Conservation (phyloP, 1,140 invertebrate genomes). For the Agrypnia vestita region DNA sequence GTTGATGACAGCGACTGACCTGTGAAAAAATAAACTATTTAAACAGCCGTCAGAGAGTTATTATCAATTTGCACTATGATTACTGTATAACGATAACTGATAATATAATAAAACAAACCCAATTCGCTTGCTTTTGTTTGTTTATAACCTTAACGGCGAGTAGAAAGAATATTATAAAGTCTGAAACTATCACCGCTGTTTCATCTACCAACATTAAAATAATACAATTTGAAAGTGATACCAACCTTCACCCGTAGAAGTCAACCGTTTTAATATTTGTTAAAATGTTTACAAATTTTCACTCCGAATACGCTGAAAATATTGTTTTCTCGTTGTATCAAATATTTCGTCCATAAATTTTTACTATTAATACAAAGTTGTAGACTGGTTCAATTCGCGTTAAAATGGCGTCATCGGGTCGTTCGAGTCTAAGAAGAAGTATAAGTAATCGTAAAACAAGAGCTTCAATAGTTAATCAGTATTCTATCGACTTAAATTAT, state of each 20-base stretch:
- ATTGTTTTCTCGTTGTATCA: background rate
- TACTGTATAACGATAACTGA: background rate
- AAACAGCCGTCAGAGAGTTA: background rate
- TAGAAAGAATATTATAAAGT: background rate
- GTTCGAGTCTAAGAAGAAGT: slow-evolving; percentile 47
- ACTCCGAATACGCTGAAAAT: too few relatives aligned
- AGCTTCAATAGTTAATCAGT: slow-evolving; percentile 48
- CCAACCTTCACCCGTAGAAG: background rate
- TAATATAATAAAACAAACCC: background rate
- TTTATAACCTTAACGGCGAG: background rate
- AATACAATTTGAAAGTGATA: background rate
- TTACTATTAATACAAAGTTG: background rate
- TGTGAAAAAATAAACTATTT: slow-evolving; percentile 29
- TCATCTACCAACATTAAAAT: background rate
- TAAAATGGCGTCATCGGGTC: slow-evolving; percentile 30
- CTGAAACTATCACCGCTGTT: slow-evolving; percentile 25
- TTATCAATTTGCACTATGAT: background rate
- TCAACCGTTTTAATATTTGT: background rate
- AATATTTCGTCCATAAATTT: background rate
- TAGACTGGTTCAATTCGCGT: background rate
- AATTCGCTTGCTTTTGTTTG: background rate
- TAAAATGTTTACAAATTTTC: background rate
- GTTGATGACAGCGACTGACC: slow-evolving; percentile 38
- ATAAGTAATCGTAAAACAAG: slow-evolving; percentile 24
- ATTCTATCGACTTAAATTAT: slow-evolving; percentile 43